Base-by-base conservation (phyloP, 2,888 invertebrate species). In the Lacanobia oleracea region DNA sequence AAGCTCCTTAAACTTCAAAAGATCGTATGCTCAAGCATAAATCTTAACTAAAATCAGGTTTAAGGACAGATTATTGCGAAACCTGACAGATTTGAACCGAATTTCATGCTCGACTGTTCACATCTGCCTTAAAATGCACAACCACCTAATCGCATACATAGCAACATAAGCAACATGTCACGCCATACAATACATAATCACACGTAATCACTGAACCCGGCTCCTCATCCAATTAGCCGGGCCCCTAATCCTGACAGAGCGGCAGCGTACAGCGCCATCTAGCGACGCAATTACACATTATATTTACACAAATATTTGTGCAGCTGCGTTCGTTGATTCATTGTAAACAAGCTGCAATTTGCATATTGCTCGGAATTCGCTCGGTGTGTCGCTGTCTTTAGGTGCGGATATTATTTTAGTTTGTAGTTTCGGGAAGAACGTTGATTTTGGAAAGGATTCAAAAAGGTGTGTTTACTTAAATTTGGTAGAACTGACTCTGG, bases 301-400 rank as follows among this genome's bases (percentile, higher is more conserved):
- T 88, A 87, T 89, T 88, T 88, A 78, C 82, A 86, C 85, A 79
- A 84, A 88, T 91, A 87, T 91, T 92, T 91, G 90, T 86, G 79
- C 91, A 90, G 90, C 90, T 90, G 91, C 80, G 79, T 85, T 74
- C 82, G 84, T 78, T 87, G 88, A 87, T 87, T 89, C 88, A 89
- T 86, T 87, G 89, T 88, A 88, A 90, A 91, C 90, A 91, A 72
- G 66, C 72, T 72, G 78, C 83, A 84, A 86, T 89, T 88, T 88
- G 86, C 88, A 88, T 88, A 81, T 81, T 66, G 78, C 78, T 81
- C 68, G 78, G 79, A 85, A 81, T 87, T 81, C 67, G 78, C 78
- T 81, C 68, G 78, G 79, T 85, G 81, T 87, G 84, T 70, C 77
- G 74, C 77, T 83, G 83, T 79, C 84, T 88, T 88, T 84, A 81